Evolutionary conservation across 2,888 invertebrate species (phyloP), one percentile per base, ranked within the genome.

Genomic region (Drosophila tripunctata): DNA sequence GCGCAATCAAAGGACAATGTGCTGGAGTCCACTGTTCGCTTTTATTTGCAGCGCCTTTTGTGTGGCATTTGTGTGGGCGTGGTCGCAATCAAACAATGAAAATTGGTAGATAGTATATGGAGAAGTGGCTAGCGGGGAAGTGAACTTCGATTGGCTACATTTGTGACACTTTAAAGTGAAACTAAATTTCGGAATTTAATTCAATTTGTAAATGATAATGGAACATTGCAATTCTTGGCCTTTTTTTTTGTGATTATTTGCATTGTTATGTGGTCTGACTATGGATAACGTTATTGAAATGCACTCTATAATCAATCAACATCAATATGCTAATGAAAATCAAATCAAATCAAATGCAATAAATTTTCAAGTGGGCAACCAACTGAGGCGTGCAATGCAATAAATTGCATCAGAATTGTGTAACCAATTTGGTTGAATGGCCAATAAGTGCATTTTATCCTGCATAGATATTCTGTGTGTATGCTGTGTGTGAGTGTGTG

Each of bases 371-470:
- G 65, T 79, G 76, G 55, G 52, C 62, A 51, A 27, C 64, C 80
- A 71, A 62, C 63, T 48, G 67, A 64, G 35, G 50, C 65, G 40
- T 66, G 67, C 65, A 67, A 51, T 67, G 78, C 78, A 74, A 70
- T 78, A 82, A 85, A 87, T 87, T 87, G 75, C 67, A 85, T 69
- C 68, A 64, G 47, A 84, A 74, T 76, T 74, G 71, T 81, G 76
- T 75, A 84, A 84, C 81, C 69, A 63, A 87, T 84, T 87, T 81
- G 86, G 79, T 85, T 85, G 86, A 84, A 87, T 84, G 77, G 62
- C 70, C 79, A 82, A 68, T 87, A 87, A 84, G 68, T 75, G 88
- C 67, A 87, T 75, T 78, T n/a, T 82, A 75, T 38, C 58, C 40
- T 45, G 38, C 38, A 27, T 65, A 56, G 65, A 70, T 69, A 33